Evolutionary conservation across 2,797 vertebrate genomes (phyloP).

Genomic region (Sebastes matsubarae): DNA sequence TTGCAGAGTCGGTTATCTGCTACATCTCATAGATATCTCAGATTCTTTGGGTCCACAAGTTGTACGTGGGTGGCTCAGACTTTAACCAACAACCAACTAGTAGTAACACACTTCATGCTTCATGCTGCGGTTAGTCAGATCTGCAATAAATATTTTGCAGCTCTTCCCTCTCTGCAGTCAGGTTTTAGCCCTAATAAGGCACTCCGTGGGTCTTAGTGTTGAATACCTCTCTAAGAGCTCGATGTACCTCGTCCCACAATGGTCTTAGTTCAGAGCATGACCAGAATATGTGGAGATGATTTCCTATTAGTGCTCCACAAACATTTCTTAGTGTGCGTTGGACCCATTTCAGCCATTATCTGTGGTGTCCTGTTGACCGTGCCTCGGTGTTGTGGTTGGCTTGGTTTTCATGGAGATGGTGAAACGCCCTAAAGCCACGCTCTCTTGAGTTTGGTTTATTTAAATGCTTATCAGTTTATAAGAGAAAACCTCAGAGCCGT

Average conservation of each 20-base stretch:
- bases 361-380: background rate
- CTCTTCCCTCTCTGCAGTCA: background rate
- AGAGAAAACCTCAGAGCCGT: constrained; percentile 9
- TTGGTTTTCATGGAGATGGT: constrained; percentile 21
- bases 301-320: background rate
- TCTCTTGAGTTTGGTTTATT: background rate
- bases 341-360: background rate
- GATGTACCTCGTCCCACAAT: accelerated
- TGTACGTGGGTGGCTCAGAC: background rate
- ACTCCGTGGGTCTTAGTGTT: background rate
- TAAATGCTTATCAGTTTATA: background rate
- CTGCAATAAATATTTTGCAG: background rate
- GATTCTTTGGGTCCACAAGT: background rate
- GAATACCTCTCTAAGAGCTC: background rate
- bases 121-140: background rate
- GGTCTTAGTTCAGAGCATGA: background rate
- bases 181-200: background rate
- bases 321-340: background rate
- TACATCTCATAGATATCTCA: background rate
- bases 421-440: background rate
- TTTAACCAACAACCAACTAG: background rate
- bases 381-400: background rate
- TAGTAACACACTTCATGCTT: background rate
- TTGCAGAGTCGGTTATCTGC: accelerated
- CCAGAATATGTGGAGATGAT: background rate